Evolutionary conservation across 1,140 invertebrate genomes (phyloP).

Genomic region (Trachelipus rathkii): DNA sequence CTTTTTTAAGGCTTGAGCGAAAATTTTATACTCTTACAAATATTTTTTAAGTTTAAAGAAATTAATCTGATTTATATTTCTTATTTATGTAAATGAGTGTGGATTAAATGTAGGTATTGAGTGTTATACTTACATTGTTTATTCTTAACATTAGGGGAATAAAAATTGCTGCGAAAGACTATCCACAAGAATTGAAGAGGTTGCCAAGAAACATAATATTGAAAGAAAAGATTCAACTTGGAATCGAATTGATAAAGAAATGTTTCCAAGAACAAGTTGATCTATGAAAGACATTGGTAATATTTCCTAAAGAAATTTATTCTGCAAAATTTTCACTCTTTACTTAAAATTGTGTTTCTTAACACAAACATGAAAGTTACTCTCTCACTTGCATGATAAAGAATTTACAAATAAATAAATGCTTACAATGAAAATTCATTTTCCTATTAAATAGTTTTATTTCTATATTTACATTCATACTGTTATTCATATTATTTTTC

Average conservation of each 20-base stretch:
- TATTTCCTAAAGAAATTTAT: slow-evolving; percentile 39
- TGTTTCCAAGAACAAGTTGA: slow-evolving; percentile 60
- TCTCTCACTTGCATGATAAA: no score
- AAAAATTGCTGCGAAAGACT: slow-evolving; percentile 65
- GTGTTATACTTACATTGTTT: neutral
- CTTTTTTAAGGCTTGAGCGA: neutral
- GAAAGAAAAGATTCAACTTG: slow-evolving; percentile 55
- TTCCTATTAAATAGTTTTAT: neutral
- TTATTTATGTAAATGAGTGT: no score
- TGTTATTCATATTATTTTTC: neutral
- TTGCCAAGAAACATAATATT: slow-evolving; percentile 49
- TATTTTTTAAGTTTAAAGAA: no score
- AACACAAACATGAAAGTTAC: no score
- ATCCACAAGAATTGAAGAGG: slow-evolving; percentile 59
- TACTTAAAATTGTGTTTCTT: no score
- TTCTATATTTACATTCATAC: no score
- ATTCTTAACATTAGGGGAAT: slow-evolving; percentile 56
- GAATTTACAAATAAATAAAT: no score
- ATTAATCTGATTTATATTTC: no score
- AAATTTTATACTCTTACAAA: no score
- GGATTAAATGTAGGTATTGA: no score
- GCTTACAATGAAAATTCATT: no score
- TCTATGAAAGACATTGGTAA: slow-evolving; percentile 61
- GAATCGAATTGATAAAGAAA: slow-evolving; percentile 59
- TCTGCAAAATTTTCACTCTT: no score